Evolutionary conservation across 1,140 invertebrate genomes (phyloP), one percentile per base, ranked within the genome.

Genomic region (Gonioctena quinquepunctata): DNA sequence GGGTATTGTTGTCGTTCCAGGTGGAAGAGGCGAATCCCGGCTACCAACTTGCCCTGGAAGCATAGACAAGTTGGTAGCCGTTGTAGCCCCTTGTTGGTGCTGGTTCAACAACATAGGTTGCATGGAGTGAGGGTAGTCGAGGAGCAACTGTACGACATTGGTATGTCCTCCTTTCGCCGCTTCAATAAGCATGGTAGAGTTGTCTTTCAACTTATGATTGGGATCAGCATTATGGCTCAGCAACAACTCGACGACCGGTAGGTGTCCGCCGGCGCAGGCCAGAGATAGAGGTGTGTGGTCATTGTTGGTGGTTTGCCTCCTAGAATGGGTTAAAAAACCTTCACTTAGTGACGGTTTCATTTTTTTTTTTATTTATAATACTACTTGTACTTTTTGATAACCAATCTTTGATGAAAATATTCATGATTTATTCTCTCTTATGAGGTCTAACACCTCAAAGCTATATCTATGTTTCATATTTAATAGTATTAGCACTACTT

Each of bases 131-230:
- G 95, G 96, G 86, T 95, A 99, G 83, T 99, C 96, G 61, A 99
- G 88, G 57, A 99, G 85, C 68, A 98, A 84, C 84, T 98, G 94
- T 21, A 99, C 97, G 67, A 99, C 96, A 74, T 90, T 91, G 0
- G 95, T 97, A 83, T 99, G 96, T 0, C 97, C 97, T 60, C 96
- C 96, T 85, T 98, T 98, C 11, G 97, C 94, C 28, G 97, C 97
- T 85, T 99, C 98, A 75, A 99, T 98, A 66, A 99, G 87, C 93
- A 98, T 99, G 27, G 96, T 99, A 49, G 96, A 97, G 83, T 97
- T 98, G 86, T 99, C 97, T 91, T 98, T 98, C 8, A 99, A 87
- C 85, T 96, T 97, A 85, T 98, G 95, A 83, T 94, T 95, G 50
- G 96, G 95, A 89, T 99, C 95, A 27, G 96, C 97, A 74, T 93